Conservation (phyloP, 2,797 vertebrate species). For the Ataeniobius toweri region DNA sequence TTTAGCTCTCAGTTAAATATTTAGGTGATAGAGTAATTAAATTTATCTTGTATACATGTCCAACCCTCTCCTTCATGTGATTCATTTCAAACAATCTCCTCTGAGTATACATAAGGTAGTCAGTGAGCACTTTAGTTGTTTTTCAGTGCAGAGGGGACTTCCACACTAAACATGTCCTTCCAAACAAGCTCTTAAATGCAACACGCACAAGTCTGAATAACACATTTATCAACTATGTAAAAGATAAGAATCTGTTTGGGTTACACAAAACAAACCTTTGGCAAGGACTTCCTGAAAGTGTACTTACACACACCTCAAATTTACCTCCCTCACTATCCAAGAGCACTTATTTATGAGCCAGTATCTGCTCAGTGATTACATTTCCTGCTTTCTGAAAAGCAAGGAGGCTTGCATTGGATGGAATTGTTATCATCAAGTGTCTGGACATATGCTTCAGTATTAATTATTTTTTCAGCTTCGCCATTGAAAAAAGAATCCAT, state of each 20-base stretch:
- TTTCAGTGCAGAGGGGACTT: slow-evolving; percentile 64
- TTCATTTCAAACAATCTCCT: slow-evolving; percentile 77
- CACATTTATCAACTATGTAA: slow-evolving; percentile 60
- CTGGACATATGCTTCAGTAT: slow-evolving; percentile 57
- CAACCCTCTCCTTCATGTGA: slow-evolving; percentile 73
- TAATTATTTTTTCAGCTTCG: slow-evolving; percentile 73
- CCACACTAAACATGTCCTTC: slow-evolving; percentile 69
- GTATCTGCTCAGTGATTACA: slow-evolving; percentile 56
- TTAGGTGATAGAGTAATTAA: slow-evolving; percentile 78
- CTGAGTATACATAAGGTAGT: slow-evolving; percentile 78
- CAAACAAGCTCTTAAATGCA: slow-evolving; percentile 62
- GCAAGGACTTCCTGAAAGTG: slow-evolving; percentile 37
- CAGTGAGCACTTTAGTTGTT: slow-evolving; percentile 68
- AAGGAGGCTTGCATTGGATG: slow-evolving; percentile 53
- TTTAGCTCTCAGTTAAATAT: slow-evolving; percentile 79
- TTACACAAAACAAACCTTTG: slow-evolving; percentile 44
- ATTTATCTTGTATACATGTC: slow-evolving; percentile 79
- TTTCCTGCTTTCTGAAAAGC: slow-evolving; percentile 52
- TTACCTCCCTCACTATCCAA: slow-evolving; percentile 49
- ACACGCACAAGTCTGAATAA: slow-evolving; percentile 56
- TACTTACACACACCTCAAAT: slow-evolving; percentile 50
- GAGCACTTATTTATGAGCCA: slow-evolving; percentile 51
- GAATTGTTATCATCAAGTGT: slow-evolving; percentile 66
- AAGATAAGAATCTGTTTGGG: slow-evolving; percentile 53
- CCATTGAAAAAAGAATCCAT: slow-evolving; percentile 17